Percentiles rank a stretch among this genome's conserved stretches.
phyloP scores from a whole-genome alignment of 2,797 vertebrate genomes.

The Manis javanica region DNA sequence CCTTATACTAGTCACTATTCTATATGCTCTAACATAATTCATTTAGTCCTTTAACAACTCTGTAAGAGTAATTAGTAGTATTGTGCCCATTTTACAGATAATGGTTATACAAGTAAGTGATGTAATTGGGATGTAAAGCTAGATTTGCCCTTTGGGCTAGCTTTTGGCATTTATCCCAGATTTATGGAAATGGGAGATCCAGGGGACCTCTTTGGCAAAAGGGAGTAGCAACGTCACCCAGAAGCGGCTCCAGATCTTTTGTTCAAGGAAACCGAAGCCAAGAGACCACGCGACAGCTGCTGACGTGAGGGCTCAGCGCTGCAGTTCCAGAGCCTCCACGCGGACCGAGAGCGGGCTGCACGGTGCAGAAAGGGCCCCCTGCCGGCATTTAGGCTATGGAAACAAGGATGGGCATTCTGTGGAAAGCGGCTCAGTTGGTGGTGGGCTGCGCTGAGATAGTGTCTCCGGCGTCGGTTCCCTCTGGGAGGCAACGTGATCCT shows the following conservation, averaged over 20 bases:
- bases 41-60: conserved; percentile 5
- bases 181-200: neutral
- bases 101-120: neutral
- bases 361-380: neutral
- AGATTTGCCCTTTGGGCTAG: neutral
- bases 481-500: neutral
- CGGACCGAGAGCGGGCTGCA: neutral
- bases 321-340: neutral
- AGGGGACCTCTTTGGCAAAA: neutral
- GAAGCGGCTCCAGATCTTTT: neutral
- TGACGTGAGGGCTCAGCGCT: neutral
- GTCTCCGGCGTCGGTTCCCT: neutral
- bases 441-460: neutral
- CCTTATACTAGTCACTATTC: neutral
- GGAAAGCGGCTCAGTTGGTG: neutral
- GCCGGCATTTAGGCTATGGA: neutral
- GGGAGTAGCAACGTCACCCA: neutral
- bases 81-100: neutral
- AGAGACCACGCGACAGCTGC: neutral
- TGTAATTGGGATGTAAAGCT: neutral
- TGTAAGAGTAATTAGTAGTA: neutral
- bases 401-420: neutral
- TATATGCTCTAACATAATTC: neutral
- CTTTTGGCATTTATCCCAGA: neutral
- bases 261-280: neutral